Evolutionary conservation across 1,140 invertebrate genomes (phyloP).

Genomic region (Pseudachorutes palmiensis): DNA sequence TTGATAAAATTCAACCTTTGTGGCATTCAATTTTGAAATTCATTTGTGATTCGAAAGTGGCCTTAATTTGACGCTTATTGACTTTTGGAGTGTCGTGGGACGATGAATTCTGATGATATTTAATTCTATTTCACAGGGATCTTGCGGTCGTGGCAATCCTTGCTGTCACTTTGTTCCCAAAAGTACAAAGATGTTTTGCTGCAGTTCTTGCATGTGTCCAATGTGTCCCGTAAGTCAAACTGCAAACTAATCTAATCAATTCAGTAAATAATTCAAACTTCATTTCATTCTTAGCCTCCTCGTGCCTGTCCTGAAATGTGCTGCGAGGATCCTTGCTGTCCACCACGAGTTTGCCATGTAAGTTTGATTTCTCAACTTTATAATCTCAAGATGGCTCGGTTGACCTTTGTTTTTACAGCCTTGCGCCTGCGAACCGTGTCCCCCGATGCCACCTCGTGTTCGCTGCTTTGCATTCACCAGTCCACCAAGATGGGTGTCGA

Average conservation of each 20-base stretch:
- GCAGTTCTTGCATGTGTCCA: neutral
- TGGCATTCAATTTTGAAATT: neutral
- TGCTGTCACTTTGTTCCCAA: neutral
- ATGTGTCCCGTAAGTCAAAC: neutral
- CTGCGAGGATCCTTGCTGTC: conserved; percentile 6
- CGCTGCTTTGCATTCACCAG: conserved; percentile 10
- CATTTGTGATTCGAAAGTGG: neutral
- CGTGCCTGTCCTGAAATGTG: conserved; percentile 6
- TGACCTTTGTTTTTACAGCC: conserved; percentile 1
- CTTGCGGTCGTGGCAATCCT: neutral
- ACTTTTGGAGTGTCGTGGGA: no score
- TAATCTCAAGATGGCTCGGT: neutral
- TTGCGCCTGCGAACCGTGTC: neutral
- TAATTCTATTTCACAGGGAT: neutral
- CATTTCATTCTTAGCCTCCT: neutral
- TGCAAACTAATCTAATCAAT: neutral
- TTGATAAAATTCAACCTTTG: no score
- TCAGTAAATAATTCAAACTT: neutral
- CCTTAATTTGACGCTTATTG: neutral
- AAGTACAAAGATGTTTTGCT: neutral
- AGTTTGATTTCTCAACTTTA: neutral
- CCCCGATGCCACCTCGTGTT: neutral
- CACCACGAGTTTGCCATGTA: conserved; percentile 5
- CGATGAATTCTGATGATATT: no score
- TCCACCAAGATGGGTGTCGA: neutral